Conservation (phyloP, 2,888 invertebrate species). For the Noctua pronuba region DNA sequence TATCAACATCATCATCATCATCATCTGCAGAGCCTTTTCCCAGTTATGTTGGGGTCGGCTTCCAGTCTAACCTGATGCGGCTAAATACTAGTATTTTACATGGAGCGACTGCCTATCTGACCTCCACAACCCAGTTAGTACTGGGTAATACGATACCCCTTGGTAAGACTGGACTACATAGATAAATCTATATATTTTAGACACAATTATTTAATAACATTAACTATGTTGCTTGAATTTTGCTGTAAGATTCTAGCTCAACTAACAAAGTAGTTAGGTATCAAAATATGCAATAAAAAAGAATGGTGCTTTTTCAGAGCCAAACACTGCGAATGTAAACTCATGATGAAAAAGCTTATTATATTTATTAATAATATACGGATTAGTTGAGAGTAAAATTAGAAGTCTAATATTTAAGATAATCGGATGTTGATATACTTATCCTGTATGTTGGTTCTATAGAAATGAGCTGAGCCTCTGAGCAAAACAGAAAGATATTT, state of each 20-base stretch:
- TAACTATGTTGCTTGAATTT: neutral
- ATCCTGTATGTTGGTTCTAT: conserved; percentile 23
- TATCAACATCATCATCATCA: too few species aligned
- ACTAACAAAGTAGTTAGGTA: neutral
- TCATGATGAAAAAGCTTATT: conserved; percentile 14
- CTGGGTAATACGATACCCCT: too few species aligned
- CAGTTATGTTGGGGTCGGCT: too few species aligned
- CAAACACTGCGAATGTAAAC: conserved; percentile 11
- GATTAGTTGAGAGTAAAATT: conserved; percentile 35
- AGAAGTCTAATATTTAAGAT: conserved; percentile 27
- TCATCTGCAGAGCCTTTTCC: too few species aligned
- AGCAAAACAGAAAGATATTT: conserved; percentile 22
- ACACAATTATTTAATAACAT: neutral
- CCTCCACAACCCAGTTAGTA: too few species aligned
- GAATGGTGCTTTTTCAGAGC: conserved; percentile 11
- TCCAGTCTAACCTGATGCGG: too few species aligned
- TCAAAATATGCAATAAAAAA: conserved; percentile 19
- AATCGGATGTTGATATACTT: conserved; percentile 32
- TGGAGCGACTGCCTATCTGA: too few species aligned
- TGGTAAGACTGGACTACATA: neutral
- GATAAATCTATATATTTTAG: neutral
- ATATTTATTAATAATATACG: conserved; percentile 35
- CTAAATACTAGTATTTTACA: too few species aligned
- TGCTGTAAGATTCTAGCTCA: neutral
- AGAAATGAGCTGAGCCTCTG: conserved; percentile 12